Percentiles rank a stretch among this genome's conserved stretches.
These are phyloP conservation scores for Saiga tatarica DNA, from an alignment of 2,113 vertebrate species.

Conservation along the genomic window DNA sequence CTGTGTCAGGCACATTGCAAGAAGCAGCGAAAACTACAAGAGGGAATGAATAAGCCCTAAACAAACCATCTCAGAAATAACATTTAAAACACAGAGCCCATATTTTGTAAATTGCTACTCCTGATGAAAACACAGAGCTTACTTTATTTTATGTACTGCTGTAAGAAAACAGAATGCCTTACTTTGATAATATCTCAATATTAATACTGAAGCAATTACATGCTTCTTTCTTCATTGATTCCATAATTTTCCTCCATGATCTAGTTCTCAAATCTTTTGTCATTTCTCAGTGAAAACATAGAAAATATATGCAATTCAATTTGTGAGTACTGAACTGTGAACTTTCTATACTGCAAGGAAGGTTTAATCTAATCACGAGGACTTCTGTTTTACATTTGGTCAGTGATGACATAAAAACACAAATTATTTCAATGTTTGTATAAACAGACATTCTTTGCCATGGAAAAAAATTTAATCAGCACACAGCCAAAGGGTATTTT, in stretches of 20 bases:
- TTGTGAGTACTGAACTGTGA: not conserved
- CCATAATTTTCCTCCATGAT: not conserved
- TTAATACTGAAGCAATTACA: not conserved
- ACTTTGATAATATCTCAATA: not conserved
- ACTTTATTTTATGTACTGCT: not conserved
- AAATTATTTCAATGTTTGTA: not conserved
- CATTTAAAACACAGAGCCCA: not conserved
- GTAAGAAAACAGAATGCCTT: not conserved
- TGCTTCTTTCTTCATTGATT: not conserved
- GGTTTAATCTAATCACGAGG: not conserved
- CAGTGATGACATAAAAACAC: not conserved
- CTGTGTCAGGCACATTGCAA: slow-evolving; percentile 28
- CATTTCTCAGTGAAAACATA: not conserved
- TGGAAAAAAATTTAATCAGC: not conserved
- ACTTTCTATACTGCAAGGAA: not conserved
- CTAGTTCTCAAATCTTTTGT: not conserved
- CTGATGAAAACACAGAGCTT: not conserved
- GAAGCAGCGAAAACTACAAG: not conserved
- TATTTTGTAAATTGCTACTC: not conserved
- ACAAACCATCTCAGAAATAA: not conserved
- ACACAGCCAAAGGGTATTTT: not conserved
- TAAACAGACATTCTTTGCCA: not conserved
- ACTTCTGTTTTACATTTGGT: not conserved
- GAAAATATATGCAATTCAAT: not conserved
- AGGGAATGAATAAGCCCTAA: not conserved